Conservation (phyloP, 2,888 invertebrate genomes). For the Ennomos erosarius region DNA sequence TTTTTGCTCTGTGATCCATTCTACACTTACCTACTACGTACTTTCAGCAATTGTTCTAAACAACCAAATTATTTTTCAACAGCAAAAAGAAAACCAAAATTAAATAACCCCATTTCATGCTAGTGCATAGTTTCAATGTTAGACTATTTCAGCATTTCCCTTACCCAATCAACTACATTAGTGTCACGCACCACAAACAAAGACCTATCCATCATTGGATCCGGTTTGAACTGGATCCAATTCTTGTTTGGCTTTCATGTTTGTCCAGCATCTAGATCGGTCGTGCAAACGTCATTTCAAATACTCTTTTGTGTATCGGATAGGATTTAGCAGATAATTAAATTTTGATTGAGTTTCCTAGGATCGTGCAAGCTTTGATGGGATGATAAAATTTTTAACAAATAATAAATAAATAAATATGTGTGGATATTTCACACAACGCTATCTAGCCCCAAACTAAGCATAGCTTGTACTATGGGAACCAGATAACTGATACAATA, state of each 20-base stretch:
- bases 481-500: no score
- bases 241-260: constrained; percentile 50
- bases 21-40: no score
- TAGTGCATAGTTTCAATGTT: no score
- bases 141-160: constrained; percentile 1
- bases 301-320: constrained; percentile 26
- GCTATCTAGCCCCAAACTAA: no score
- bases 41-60: no score
- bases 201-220: constrained; percentile 45
- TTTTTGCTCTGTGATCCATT: no score
- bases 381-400: constrained; percentile 4
- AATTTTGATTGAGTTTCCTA: constrained; percentile 27
- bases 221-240: constrained; percentile 23
- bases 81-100: no score
- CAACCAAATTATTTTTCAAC: no score
- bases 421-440: no score
- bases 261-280: constrained; percentile 52
- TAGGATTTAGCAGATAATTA: constrained; percentile 23
- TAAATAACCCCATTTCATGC: no score
- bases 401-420: no score
- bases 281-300: constrained; percentile 53
- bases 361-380: background rate
- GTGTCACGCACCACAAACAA: constrained; percentile 14
- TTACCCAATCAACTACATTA: constrained; percentile 16
- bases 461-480: no score